Conservation (phyloP, 2,797 vertebrate genomes). For the Valencia hispanica region DNA sequence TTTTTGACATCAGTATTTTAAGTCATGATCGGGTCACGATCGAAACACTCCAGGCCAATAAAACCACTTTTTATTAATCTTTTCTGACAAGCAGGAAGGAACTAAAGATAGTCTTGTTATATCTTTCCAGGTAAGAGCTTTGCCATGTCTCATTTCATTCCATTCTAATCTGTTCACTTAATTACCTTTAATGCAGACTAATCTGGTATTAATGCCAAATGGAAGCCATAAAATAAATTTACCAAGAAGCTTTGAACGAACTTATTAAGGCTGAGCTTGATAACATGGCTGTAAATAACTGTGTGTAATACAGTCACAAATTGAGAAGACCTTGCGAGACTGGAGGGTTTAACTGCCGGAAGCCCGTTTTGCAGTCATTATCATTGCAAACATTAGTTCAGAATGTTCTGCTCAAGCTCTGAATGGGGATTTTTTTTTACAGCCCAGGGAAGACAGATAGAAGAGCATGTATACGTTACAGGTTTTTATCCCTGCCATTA, state of each 20-base stretch:
- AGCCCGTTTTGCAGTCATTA: conserved; percentile 40
- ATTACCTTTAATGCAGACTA: conserved; percentile 17
- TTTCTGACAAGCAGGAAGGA: not conserved
- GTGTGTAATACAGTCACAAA: conserved; percentile 6
- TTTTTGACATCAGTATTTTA: not conserved
- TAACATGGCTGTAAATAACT: conserved; percentile 5
- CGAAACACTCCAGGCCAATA: not conserved
- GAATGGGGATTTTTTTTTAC: conserved; percentile 18
- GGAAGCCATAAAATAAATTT: conserved; percentile 10
- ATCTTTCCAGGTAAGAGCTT: not conserved
- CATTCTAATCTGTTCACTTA: conserved; percentile 8
- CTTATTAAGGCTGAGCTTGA: conserved; percentile 12
- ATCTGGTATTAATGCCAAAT: conserved; percentile 18
- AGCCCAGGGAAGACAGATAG: conserved; percentile 2
- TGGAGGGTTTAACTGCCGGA: conserved; percentile 17
- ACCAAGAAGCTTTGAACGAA: conserved; percentile 14
- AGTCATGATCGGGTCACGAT: not conserved
- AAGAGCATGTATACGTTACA: conserved; percentile 27
- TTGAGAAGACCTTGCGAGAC: not conserved
- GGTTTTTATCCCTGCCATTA: conserved; percentile 35
- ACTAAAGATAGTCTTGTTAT: not conserved
- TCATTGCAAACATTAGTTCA: conserved; percentile 47
- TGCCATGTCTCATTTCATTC: conserved; percentile 8
- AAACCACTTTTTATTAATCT: not conserved
- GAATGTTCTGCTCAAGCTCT: conserved; percentile 45